A percentile compares a stretch with the other conserved stretches of the same genome.
These are phyloP conservation scores for Ceriagrion tenellum DNA, from an alignment of 2,888 invertebrate species.

Conservation along the genomic window DNA sequence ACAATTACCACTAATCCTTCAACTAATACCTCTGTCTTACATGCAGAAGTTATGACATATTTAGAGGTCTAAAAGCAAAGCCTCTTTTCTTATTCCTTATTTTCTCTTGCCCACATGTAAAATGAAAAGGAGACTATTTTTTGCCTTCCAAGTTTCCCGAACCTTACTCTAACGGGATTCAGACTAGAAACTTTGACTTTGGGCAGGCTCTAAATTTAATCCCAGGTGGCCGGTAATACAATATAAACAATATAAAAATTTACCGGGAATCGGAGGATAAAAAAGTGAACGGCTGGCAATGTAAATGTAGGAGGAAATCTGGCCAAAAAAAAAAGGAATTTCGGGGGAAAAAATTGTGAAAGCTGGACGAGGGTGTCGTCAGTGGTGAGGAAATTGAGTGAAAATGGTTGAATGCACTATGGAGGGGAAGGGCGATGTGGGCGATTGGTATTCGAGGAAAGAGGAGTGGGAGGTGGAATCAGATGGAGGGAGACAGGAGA, in stretches of 20 bases:
- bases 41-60: not conserved
- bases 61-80: not conserved
- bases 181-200: not conserved
- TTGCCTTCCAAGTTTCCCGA: not conserved
- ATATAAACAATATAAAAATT: not conserved
- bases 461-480: not conserved
- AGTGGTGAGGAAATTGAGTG: slow-evolving; percentile 36
- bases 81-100: not conserved
- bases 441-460: not conserved
- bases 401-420: slow-evolving; percentile 26
- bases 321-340: not conserved
- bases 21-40: not conserved
- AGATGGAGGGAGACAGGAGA: not conserved
- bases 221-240: not conserved
- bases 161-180: not conserved
- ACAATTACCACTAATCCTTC: not conserved
- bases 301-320: slow-evolving; percentile 11
- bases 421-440: not conserved
- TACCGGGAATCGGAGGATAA: not conserved
- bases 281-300: not conserved
- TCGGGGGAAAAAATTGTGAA: not conserved
- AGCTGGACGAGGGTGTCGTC: slow-evolving; percentile 31
- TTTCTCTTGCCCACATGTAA: not conserved
- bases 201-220: not conserved
- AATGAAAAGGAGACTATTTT: not conserved